phyloP scores from a whole-genome alignment of 2,888 invertebrate genomes.

The Dendrolimus houi region DNA sequence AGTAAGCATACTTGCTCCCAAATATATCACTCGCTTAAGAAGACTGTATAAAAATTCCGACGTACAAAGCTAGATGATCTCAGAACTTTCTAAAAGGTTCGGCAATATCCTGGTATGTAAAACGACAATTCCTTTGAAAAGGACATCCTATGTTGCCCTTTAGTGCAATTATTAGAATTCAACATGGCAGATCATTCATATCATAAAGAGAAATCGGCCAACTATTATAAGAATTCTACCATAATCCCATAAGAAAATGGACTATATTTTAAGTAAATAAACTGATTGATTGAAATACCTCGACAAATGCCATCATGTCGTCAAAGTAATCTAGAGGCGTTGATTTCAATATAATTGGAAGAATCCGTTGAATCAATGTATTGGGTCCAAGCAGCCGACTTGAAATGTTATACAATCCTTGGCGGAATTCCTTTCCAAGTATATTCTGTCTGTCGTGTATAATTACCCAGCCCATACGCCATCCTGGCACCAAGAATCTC shows the following conservation, averaged over 20 bases:
- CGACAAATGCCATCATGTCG: constrained; percentile 75
- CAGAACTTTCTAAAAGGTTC: neutral
- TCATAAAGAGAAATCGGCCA: too few species aligned
- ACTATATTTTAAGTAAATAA: too few species aligned
- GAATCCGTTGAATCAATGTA: constrained; percentile 91
- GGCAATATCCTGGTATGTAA: too few species aligned
- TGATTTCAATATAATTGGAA: constrained; percentile 87
- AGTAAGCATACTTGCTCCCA: too few species aligned
- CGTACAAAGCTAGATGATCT: neutral
- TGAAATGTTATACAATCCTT: constrained; percentile 79
- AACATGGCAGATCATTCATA: too few species aligned
- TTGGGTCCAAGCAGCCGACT: constrained; percentile 94
- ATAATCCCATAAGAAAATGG: too few species aligned
- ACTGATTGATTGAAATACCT: constrained; percentile 27
- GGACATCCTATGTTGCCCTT: too few species aligned
- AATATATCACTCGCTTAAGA: too few species aligned
- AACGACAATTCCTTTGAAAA: too few species aligned
- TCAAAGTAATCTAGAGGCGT: constrained; percentile 90
- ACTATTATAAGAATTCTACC: too few species aligned
- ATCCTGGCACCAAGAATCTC: constrained; percentile 96
- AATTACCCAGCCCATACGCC: constrained; percentile 97
- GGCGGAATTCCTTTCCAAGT: constrained; percentile 68
- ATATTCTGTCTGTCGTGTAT: constrained; percentile 89
- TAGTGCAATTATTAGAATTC: too few species aligned
- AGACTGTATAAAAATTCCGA: too few species aligned